Base-by-base conservation (phyloP, 2,888 invertebrate species). In the Dusona sp. region DNA sequence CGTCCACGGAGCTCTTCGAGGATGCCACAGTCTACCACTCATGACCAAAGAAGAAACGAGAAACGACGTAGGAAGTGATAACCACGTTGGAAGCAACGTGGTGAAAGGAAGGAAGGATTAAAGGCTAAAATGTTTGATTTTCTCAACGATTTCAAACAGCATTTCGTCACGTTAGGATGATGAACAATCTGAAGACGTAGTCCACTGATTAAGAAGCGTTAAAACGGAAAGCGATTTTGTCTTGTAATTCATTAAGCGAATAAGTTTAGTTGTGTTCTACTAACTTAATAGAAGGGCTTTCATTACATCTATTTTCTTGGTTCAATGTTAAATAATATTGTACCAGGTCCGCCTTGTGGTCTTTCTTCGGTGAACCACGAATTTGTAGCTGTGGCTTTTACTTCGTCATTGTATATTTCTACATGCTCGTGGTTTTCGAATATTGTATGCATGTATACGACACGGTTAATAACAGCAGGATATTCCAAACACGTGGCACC, bases 351-450 rank as follows among this genome's bases (percentile, higher is more conserved):
- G 54, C 57, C 54, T 45, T 45, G 45, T 29, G 51, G 75, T 45
- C 54, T 75, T 83, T 54, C 9, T 13, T 45, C 42, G 70, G 75
- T 79, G 51, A 70, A 73, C 75, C 68, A 72, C 75, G 45, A 74
- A 79, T 72, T 75, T 67, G 85, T 57, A 83, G 75, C 65, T 70
- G 75, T 45, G 85, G 85, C 70, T 51, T 75, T 51, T 79, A 84
- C 74, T 85, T 70, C 33, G 80, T 61, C 64, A 61, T 82, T 79
- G 57, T 79, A 67, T 84, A 68, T 85, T 70, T 42, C 67, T 70
- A 75, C 51, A 36, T 80, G 79, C 68, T 51, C 54, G 82, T 33
- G 85, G 79, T 83, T 83, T 75, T 45, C 64, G 65, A 77, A 75
- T 45, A 77, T 81, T 22, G 19, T 45, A 68, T 45, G 16, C n/a